Base-by-base conservation (phyloP, 2,888 invertebrate species). In the Drymonia ruficornis region DNA sequence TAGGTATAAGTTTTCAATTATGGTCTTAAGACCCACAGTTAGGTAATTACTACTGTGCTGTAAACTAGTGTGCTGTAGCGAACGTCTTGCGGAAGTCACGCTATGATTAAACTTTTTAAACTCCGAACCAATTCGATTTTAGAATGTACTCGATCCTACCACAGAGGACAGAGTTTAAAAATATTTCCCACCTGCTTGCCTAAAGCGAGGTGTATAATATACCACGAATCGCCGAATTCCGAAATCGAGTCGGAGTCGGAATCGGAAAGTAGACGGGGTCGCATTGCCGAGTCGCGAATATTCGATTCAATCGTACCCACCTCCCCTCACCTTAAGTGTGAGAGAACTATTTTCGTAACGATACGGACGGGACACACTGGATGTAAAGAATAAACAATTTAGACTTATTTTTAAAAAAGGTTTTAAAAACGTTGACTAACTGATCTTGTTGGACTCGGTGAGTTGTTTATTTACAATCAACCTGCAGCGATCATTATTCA, bases 311-410 rank as follows among this genome's bases (percentile, higher is more conserved):
- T 83, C 81, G 80, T 75, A 71, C 73, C 47, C 75, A 54, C 61
- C 68, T 69, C 72, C 71, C 76, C 74, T 67, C 52, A 50, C 59
- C 55, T 77, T 76, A 81, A 84, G 82, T 84, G 83, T 80, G 72
- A 78, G 81, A 70, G 71, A 82, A 84, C 84, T 88, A 87, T 89
- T 88, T 88, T 83, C 74, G 81, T 81, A 72, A 78, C 75, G 68
- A 67, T 71, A 68, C 74, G 70, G 61, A 61, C 60, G 75, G 76
- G 76, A 79, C 77, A 78, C 74, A 78, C 74, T 70, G 70, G 66
- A 69, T 65, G 69, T 62, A 55, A 62, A 59, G 52, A 65, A 31
- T 11, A 31, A 31, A 11, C 3, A 31, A 31, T 31, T 0, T 0
- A 31, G 23, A 23, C 4, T 23, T 7, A 23, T 7, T 23, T 2